Conservation (phyloP, 2,888 invertebrate genomes). For the Caenorhabditis becei region DNA sequence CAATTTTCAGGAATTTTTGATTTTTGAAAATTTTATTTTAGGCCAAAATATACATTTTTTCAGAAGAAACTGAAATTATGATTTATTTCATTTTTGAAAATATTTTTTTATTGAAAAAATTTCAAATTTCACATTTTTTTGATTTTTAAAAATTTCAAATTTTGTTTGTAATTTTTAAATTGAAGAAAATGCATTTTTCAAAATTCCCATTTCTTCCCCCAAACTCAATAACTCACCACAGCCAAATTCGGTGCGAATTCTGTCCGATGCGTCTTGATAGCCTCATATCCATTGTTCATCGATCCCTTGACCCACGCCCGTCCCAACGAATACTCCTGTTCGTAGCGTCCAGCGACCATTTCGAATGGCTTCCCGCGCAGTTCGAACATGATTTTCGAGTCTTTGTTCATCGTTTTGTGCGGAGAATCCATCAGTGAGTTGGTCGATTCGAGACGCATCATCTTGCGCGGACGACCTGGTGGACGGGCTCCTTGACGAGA, state of each 20-base stretch:
- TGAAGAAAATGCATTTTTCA: background rate
- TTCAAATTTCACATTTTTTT: background rate
- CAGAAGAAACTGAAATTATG: no score
- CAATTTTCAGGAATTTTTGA: no score
- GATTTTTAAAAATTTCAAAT: background rate
- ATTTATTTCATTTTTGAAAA: no score
- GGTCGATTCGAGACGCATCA: constrained; percentile 34
- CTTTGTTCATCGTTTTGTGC: constrained; percentile 60
- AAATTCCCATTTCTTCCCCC: background rate
- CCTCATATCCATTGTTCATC: constrained; percentile 52
- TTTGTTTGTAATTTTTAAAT: background rate
- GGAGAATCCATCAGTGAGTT: constrained; percentile 44
- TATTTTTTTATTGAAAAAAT: background rate
- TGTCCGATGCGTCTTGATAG: constrained; percentile 31
- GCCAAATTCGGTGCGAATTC: constrained; percentile 54
- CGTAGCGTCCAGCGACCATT: constrained; percentile 69
- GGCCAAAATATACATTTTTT: no score
- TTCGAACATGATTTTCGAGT: constrained; percentile 75
- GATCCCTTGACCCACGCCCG: constrained; percentile 78
- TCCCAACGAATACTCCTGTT: constrained; percentile 75
- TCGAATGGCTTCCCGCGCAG: constrained; percentile 79
- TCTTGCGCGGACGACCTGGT: constrained; percentile 72
- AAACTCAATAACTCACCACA: constrained; percentile 30
- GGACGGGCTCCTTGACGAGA: constrained; percentile 48
- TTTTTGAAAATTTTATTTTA: no score